Evolutionary conservation across 1,140 invertebrate genomes (phyloP).

Genomic region (Anastatus disparis): DNA sequence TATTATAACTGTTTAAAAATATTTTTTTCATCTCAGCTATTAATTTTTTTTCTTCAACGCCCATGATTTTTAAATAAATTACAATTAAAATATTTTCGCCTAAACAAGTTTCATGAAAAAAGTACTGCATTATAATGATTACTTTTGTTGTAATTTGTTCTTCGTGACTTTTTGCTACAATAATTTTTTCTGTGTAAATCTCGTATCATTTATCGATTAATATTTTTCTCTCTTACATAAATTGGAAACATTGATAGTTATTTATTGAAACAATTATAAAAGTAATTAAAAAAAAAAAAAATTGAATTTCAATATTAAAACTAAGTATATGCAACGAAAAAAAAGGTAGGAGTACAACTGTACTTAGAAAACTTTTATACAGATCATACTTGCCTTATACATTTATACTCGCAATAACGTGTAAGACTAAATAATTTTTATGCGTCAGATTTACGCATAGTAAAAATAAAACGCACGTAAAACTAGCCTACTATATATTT

Average conservation of each 20-base stretch:
- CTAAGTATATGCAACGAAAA: neutral
- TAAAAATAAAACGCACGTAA: neutral
- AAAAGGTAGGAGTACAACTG: neutral
- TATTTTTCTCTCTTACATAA: neutral
- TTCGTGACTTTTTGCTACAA: neutral
- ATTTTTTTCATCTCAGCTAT: too few relatives aligned
- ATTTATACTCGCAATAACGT: slow-evolving; percentile 32
- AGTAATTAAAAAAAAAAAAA: neutral
- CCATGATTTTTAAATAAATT: too few relatives aligned
- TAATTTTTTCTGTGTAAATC: slow-evolving; percentile 1
- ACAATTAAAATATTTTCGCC: too few relatives aligned
- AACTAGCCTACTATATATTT: too few relatives aligned
- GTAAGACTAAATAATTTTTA: slow-evolving; percentile 19
- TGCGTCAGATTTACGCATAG: neutral
- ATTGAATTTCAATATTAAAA: neutral
- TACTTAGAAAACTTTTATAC: slow-evolving; percentile 7
- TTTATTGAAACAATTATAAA: neutral
- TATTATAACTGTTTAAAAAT: too few relatives aligned
- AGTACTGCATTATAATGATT: too few relatives aligned
- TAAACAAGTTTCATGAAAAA: too few relatives aligned
- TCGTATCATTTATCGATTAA: neutral
- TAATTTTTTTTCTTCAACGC: too few relatives aligned
- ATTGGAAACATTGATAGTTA: neutral
- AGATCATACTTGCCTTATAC: slow-evolving; percentile 27
- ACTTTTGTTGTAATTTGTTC: neutral